A percentile compares a stretch with the other conserved stretches of the same genome.
These are phyloP conservation scores for Xanthostigma xanthostigma DNA, from an alignment of 2,888 invertebrate genomes.

Conservation along the genomic window DNA sequence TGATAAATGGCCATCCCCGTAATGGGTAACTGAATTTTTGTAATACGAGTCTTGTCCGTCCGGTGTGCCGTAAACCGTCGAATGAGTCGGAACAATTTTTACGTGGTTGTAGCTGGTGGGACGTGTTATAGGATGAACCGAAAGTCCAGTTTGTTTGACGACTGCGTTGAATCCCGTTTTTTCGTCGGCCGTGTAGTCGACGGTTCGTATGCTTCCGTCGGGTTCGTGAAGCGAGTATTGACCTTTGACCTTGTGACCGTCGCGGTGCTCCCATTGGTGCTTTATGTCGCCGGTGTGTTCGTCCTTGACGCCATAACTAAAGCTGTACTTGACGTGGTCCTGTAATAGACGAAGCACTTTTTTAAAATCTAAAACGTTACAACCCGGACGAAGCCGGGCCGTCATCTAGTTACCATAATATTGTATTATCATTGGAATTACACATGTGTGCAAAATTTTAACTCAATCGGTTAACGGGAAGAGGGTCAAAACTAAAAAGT, in stretches of 20 bases:
- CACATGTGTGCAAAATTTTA: no score
- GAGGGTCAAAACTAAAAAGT: no score
- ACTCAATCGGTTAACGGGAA: no score
- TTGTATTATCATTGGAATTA: no score
- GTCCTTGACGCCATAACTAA: constrained; percentile 5
- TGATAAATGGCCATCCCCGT: no score
- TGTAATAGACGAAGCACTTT: background rate
- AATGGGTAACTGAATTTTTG: no score
- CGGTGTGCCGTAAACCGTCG: background rate
- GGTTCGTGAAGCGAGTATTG: constrained; percentile 5
- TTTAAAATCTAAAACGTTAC: no score
- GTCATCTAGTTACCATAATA: no score
- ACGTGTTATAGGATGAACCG: background rate
- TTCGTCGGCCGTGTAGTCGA: constrained; percentile 6
- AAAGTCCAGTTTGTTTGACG: constrained; percentile 1
- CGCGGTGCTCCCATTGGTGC: constrained; percentile 5
- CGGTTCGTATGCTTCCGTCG: constrained; percentile 2
- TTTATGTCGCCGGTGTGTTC: constrained; percentile 4
- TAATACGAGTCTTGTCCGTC: no score
- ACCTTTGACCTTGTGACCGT: constrained; percentile 5
- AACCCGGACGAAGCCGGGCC: no score
- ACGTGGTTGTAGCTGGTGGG: no score
- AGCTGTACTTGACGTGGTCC: constrained; percentile 1
- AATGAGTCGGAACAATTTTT: background rate
- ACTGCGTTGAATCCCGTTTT: constrained; percentile 4